A percentile compares a stretch with the other conserved stretches of the same genome.
Evolutionary conservation across 2,888 invertebrate genomes (phyloP).

Genomic region (Meandrusa payeni): DNA sequence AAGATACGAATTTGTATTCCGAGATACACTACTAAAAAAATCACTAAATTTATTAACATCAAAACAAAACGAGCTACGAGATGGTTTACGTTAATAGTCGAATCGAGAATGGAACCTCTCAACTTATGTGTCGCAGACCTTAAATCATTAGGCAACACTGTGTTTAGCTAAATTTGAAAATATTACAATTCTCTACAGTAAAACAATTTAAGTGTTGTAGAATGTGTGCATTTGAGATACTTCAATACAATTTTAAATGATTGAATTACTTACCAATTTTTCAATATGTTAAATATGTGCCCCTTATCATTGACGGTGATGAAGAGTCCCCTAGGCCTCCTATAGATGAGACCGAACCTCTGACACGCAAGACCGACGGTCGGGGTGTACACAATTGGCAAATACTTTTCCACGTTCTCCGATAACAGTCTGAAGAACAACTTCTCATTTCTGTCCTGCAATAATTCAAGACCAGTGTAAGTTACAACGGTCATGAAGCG

Average conservation of each 20-base stretch:
- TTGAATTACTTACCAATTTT: constrained; percentile 89
- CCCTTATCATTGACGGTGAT: constrained; percentile 97
- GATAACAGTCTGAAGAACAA: constrained; percentile 95
- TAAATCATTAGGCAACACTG: too few species aligned
- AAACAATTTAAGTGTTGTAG: too few species aligned
- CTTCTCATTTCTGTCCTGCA: constrained; percentile 96
- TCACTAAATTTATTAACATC: too few species aligned
- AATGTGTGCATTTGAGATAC: neutral
- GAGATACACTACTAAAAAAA: too few species aligned
- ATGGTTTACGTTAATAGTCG: too few species aligned
- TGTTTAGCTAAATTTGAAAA: too few species aligned
- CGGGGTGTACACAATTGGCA: constrained; percentile 99
- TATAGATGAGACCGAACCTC: constrained; percentile 96
- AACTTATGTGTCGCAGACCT: too few species aligned
- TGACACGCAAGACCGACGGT: constrained; percentile 98
- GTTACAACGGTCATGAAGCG: constrained; percentile 25
- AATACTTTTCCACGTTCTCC: constrained; percentile 95
- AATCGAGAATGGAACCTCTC: too few species aligned
- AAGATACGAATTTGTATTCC: too few species aligned
- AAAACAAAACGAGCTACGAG: too few species aligned
- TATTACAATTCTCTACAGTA: too few species aligned
- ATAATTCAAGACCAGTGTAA: constrained; percentile 48
- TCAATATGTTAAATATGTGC: constrained; percentile 93
- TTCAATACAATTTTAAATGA: neutral
- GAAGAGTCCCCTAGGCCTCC: constrained; percentile 96